Base-by-base conservation (phyloP, 2,113 vertebrate genomes). In the Vireo altiloquus region DNA sequence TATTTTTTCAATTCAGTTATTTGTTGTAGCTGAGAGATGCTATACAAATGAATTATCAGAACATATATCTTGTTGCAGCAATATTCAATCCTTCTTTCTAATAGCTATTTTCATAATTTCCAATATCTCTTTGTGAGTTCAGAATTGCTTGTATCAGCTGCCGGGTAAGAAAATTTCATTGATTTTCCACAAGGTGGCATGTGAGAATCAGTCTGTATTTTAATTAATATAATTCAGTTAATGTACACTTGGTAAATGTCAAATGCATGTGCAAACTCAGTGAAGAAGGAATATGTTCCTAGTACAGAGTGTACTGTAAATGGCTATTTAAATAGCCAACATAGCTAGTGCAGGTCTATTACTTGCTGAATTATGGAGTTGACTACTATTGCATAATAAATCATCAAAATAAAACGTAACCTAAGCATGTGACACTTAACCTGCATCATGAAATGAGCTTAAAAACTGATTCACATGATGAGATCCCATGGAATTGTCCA, bases 111-210 rank as follows among this genome's bases (percentile, higher is more conserved):
- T 60, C 65, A 8, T 54, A 35, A 79, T 28, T 79, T 79, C 11
- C 21, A 69, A 3, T 21, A 79, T 22, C 23, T 46, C 17, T 44
- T 70, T 47, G 2, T 39, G 24, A 80, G 46, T 70, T 83, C 13
- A 63, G 44, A 93, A 68, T 90, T 92, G 77, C 60, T 69, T 30
- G 5, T 47, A 59, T 57, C 44, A 72, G 16, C 31, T 90, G 27
- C 27, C 30, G 17, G 8, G 24, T 78, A 83, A 91, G 46, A 90
- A 95, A 87, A 46, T 65, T 24, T 83, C 94, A 30, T 88, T 90
- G 61, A 50, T 92, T 95, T 96, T 94, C 96, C 96, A 96, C 96
- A 94, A 95, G 96, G 74, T 96, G 96, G 96, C 96, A 95, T 31
- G 21, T 95, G 93, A 89, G 91, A 95, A 82, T 92, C 76, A 87